Conservation (phyloP, 2,113 vertebrate species). For the Pao palembangensis region DNA sequence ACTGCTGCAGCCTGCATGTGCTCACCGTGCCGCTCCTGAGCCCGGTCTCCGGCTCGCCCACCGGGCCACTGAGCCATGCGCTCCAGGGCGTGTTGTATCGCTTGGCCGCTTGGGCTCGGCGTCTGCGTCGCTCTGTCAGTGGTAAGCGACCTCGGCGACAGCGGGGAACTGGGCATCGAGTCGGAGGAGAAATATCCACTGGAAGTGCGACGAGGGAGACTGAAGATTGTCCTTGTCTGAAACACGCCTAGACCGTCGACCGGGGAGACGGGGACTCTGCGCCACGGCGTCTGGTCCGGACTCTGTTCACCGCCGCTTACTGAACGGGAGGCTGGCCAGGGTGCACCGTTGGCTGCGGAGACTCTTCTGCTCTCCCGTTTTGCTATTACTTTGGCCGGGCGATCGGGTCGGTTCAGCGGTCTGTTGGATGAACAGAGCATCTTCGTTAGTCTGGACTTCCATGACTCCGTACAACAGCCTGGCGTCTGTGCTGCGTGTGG, state of each 20-base stretch:
- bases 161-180: slow-evolving; percentile 77
- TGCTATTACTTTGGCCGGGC: slow-evolving; percentile 75
- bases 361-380: slow-evolving; percentile 67
- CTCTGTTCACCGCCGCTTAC: slow-evolving; percentile 16
- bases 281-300: slow-evolving; percentile 66
- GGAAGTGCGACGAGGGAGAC: slow-evolving; percentile 82
- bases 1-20: slow-evolving; percentile 7
- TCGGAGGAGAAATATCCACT: slow-evolving; percentile 93
- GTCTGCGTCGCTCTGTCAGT: slow-evolving; percentile 85
- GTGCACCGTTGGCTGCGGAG: slow-evolving; percentile 55
- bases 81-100: slow-evolving; percentile 60
- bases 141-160: slow-evolving; percentile 56
- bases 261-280: slow-evolving; percentile 54
- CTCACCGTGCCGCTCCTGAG: slow-evolving; percentile 67
- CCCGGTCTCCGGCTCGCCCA: slow-evolving; percentile 10
- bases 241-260: slow-evolving; percentile 77
- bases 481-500: background rate
- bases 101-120: slow-evolving; percentile 83
- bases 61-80: slow-evolving; percentile 49
- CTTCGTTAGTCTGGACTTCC: slow-evolving; percentile 44
- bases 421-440: slow-evolving; percentile 76
- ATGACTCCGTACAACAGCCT: slow-evolving; percentile 18
- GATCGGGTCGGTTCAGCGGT: slow-evolving; percentile 78
- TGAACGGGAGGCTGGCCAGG: slow-evolving; percentile 51
- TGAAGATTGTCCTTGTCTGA: slow-evolving; percentile 81